These are phyloP conservation scores for Ditylenchus weischeri DNA, from an alignment of 2,888 invertebrate species.

Conservation along the genomic window DNA sequence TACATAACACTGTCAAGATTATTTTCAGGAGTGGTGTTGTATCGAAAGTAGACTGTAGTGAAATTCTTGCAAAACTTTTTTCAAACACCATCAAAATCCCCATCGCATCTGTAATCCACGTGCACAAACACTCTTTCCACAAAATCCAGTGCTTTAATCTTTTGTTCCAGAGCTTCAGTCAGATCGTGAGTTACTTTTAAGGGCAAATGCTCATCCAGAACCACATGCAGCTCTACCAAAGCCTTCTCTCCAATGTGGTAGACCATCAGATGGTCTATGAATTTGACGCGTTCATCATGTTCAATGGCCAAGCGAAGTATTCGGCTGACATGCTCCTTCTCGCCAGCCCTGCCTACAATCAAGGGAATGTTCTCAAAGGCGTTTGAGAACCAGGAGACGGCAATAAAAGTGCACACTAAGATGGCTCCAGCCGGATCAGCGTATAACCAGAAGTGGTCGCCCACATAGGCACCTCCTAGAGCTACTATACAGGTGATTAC, in stretches of 20 bases:
- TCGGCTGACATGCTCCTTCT: slow-evolving; percentile 46
- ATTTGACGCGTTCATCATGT: slow-evolving; percentile 54
- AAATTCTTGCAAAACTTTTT: no score
- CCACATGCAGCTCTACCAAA: slow-evolving; percentile 61
- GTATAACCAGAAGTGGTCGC: slow-evolving; percentile 58
- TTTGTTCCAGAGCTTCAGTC: slow-evolving; percentile 58
- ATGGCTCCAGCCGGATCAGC: slow-evolving; percentile 63
- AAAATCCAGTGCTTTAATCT: slow-evolving; percentile 46
- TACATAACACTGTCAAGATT: no score
- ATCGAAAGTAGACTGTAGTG: no score
- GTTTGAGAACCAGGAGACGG: slow-evolving; percentile 54
- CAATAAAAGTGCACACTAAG: slow-evolving; percentile 56
- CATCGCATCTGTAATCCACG: slow-evolving; percentile 50
- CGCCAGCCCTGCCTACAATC: slow-evolving; percentile 51
- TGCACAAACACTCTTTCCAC: slow-evolving; percentile 52
- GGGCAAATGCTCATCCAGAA: slow-evolving; percentile 60
- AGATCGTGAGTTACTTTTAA: slow-evolving; percentile 62
- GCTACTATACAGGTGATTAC: slow-evolving; percentile 62
- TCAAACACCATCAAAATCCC: slow-evolving; percentile 29
- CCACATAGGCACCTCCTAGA: slow-evolving; percentile 61
- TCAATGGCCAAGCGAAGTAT: slow-evolving; percentile 53
- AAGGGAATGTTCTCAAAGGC: slow-evolving; percentile 52
- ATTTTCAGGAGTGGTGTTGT: no score
- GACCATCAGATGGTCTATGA: slow-evolving; percentile 62
- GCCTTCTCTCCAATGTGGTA: slow-evolving; percentile 61